Evolutionary conservation across 2,113 vertebrate genomes (phyloP).

Genomic region (Mola mola): DNA sequence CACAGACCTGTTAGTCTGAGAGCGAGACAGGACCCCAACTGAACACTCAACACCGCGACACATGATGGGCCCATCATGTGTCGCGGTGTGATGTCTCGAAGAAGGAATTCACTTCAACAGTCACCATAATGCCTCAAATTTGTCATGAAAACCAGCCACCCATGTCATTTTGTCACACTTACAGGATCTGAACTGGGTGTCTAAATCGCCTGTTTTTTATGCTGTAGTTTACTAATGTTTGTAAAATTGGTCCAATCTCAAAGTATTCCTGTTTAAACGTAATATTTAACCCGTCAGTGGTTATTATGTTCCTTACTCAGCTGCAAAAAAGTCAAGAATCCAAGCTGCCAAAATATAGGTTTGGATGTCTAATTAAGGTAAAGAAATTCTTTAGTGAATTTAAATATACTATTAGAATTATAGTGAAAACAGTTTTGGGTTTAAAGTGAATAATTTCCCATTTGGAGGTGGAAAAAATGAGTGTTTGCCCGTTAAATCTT

Average conservation of each 20-base stretch:
- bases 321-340: constrained; percentile 21
- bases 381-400: constrained; percentile 4
- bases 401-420: constrained; percentile 14
- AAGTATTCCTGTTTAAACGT: constrained; percentile 40
- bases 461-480: background rate
- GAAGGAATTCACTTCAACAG: constrained; percentile 60
- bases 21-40: constrained; percentile 22
- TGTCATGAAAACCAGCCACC: constrained; percentile 68
- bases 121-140: constrained; percentile 75
- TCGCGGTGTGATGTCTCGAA: constrained; percentile 8
- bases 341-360: constrained; percentile 48
- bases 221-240: constrained; percentile 39
- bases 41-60: constrained; percentile 8
- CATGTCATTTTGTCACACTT: constrained; percentile 42
- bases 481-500: background rate
- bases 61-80: constrained; percentile 39
- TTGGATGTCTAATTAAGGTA: constrained; percentile 13
- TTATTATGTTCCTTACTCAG: constrained; percentile 30
- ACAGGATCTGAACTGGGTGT: constrained; percentile 12
- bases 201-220: constrained; percentile 32
- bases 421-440: background rate
- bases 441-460: background rate
- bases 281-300: constrained; percentile 16
- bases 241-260: constrained; percentile 20
- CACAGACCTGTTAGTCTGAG: constrained; percentile 14